A percentile compares a stretch with the other conserved stretches of the same genome.
Evolutionary conservation across 1,140 invertebrate species (phyloP).

Genomic region (Laodelphax striatellus): DNA sequence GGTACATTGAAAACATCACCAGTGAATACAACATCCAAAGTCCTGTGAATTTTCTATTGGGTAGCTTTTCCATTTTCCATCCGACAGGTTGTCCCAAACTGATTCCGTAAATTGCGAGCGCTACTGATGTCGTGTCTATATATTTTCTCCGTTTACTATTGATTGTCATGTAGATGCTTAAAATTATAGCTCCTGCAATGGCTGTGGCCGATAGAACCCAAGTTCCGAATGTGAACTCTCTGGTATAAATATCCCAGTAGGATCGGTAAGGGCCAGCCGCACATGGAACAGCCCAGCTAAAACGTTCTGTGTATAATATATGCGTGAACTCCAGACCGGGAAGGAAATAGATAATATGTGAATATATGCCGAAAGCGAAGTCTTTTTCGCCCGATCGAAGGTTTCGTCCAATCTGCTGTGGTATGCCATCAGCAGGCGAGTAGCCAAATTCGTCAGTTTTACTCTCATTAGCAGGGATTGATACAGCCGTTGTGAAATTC

Average conservation of each 20-base stretch:
- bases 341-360: slow-evolving; percentile 1
- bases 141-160: neutral
- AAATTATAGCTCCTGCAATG: neutral
- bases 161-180: neutral
- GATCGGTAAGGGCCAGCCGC: neutral
- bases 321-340: neutral
- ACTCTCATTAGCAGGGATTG: neutral
- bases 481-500: neutral
- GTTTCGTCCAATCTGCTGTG: neutral
- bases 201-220: neutral
- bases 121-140: neutral
- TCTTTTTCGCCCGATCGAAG: neutral
- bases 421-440: neutral
- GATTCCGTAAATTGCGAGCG: neutral
- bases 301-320: neutral
- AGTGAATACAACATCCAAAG: neutral
- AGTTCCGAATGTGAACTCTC: neutral
- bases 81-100: neutral
- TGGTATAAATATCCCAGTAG: neutral
- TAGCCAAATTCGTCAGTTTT: neutral
- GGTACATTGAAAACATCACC: neutral
- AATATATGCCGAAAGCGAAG: neutral
- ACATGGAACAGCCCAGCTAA: neutral
- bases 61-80: neutral
- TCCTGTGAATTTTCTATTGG: neutral